phyloP scores from a whole-genome alignment of 2,113 vertebrate genomes.

The Phalacrocorax pelagicus region DNA sequence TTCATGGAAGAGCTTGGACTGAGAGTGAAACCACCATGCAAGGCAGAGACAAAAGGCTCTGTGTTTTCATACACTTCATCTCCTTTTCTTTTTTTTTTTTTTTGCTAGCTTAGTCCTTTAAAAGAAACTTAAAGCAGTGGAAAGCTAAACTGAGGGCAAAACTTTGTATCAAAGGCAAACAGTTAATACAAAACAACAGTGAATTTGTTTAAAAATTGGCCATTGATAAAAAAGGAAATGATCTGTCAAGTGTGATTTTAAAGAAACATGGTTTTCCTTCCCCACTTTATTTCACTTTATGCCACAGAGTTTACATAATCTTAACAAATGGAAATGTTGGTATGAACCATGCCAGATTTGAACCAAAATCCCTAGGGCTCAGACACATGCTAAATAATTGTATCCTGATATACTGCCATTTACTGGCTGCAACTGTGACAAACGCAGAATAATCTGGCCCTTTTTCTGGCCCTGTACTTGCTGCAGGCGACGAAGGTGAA shows the following conservation, averaged over 20 bases:
- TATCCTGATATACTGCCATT: neutral
- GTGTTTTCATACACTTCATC: neutral
- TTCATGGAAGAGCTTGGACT: neutral
- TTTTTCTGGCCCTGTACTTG: neutral
- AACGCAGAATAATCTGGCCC: accelerated
- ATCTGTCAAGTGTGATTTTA: neutral
- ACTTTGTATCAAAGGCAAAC: neutral
- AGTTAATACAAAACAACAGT: neutral
- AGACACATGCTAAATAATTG: neutral
- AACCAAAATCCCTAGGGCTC: neutral
- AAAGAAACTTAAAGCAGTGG: neutral
- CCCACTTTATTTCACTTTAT: neutral
- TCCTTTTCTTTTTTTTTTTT: accelerated
- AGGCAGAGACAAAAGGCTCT: neutral
- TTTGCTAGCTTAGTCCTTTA: neutral
- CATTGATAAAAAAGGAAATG: neutral
- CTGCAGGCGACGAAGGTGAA: neutral
- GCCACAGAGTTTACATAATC: neutral
- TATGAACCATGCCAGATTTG: neutral
- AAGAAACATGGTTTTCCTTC: neutral
- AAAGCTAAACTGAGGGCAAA: neutral
- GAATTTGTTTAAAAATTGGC: neutral
- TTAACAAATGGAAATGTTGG: neutral
- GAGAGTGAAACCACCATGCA: neutral
- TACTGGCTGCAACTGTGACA: neutral